These are phyloP conservation scores for Holothuria scabra DNA, from an alignment of 53 echinoderm and acorn worm species.

Conservation along the genomic window DNA sequence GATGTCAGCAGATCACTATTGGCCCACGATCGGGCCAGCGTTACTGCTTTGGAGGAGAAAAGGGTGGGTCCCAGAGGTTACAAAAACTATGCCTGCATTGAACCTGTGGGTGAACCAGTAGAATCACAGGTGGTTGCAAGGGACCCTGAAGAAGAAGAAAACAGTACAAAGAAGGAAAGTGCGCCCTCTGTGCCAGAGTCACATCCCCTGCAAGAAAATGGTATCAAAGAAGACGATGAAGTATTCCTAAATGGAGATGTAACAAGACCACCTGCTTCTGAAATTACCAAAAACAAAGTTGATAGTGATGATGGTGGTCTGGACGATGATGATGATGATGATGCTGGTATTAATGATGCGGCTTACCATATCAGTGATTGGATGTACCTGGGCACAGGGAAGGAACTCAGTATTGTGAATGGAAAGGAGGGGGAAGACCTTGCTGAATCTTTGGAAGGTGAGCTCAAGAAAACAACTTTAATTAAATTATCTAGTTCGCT, in stretches of 20 bases:
- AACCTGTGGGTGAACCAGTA: slow-evolving; percentile 69
- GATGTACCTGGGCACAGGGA: slow-evolving; percentile 38
- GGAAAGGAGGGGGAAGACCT: background rate
- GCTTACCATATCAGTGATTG: slow-evolving; percentile 11
- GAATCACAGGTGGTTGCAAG: background rate
- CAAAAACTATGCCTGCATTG: slow-evolving; percentile 69
- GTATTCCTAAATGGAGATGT: too few species aligned
- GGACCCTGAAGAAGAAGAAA: too few species aligned
- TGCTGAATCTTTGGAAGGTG: too few species aligned
- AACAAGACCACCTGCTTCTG: too few species aligned
- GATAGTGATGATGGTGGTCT: slow-evolving; percentile 26
- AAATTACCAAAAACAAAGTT: background rate
- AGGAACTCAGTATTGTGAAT: slow-evolving; percentile 39
- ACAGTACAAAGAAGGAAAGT: too few species aligned
- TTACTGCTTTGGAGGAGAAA: background rate
- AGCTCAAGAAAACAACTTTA: too few species aligned
- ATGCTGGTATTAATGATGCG: slow-evolving; percentile 68
- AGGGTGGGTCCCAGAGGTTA: slow-evolving; percentile 14
- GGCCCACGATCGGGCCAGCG: background rate
- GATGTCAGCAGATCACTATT: background rate
- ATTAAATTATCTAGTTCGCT: too few species aligned
- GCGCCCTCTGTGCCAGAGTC: too few species aligned
- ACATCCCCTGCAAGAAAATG: too few species aligned
- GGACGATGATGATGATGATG: slow-evolving; percentile 65
- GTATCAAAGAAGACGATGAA: too few species aligned